Conservation (phyloP, 2,888 invertebrate genomes). For the Drosophila mimica region DNA sequence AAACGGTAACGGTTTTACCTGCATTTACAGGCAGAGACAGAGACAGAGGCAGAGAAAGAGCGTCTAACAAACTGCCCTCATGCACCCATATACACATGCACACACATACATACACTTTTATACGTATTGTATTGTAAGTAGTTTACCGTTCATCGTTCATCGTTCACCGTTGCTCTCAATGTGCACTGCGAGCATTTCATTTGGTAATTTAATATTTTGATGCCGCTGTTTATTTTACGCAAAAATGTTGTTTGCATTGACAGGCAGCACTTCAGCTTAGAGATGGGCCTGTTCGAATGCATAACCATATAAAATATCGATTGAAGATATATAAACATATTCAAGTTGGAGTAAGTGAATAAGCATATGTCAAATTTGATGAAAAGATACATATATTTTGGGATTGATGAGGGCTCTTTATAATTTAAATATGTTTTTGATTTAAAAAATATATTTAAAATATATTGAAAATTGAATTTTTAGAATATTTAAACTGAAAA, state of each 20-base stretch:
- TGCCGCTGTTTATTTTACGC: slow-evolving; percentile 73
- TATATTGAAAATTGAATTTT: too few relatives aligned
- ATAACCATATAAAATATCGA: background rate
- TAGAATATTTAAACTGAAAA: background rate
- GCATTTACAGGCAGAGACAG: slow-evolving; percentile 15
- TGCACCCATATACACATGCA: slow-evolving; percentile 26
- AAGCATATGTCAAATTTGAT: background rate
- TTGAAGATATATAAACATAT: background rate
- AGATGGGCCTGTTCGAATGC: slow-evolving; percentile 21
- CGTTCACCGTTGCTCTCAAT: slow-evolving; percentile 60
- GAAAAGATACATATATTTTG: background rate
- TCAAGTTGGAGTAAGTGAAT: too few relatives aligned
- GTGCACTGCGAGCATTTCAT: slow-evolving; percentile 53
- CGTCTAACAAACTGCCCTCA: slow-evolving; percentile 56
- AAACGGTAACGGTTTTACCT: slow-evolving; percentile 63
- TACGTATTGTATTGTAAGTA: slow-evolving; percentile 25
- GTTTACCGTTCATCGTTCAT: slow-evolving; percentile 60
- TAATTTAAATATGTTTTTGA: background rate
- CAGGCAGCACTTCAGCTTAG: slow-evolving; percentile 34
- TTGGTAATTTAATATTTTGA: slow-evolving; percentile 80
- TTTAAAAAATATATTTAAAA: too few relatives aligned
- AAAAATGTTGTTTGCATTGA: slow-evolving; percentile 67
- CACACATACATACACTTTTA: background rate
- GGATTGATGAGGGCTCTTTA: background rate
- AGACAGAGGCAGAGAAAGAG: slow-evolving; percentile 1